Evolutionary conservation across 2,888 invertebrate species (phyloP).

Genomic region (Agriopis leucophaearia): DNA sequence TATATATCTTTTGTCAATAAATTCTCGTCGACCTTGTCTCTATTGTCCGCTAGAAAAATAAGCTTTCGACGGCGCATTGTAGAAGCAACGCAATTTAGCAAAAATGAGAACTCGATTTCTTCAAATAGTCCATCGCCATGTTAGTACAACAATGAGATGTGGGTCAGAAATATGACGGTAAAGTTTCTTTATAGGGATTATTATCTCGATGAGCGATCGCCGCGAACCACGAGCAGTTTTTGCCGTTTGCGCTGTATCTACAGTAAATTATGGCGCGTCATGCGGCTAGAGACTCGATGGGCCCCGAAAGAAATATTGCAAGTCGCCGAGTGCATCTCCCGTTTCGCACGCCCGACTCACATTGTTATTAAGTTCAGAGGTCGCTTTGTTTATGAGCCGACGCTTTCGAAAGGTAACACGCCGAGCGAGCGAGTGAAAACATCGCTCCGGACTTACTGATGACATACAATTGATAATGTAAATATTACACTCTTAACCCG

Average conservation of each 20-base stretch:
- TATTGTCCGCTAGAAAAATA: slow-evolving; percentile 37
- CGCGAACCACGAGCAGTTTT: slow-evolving; percentile 67
- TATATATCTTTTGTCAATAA: slow-evolving; percentile 76
- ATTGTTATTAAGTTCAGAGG: slow-evolving; percentile 85
- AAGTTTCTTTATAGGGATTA: slow-evolving; percentile 67
- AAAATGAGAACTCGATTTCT: slow-evolving; percentile 50
- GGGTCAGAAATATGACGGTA: slow-evolving; percentile 72
- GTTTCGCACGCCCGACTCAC: slow-evolving; percentile 84
- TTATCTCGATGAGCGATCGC: slow-evolving; percentile 70
- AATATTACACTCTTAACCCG: slow-evolving; percentile 75
- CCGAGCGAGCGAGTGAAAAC: slow-evolving; percentile 78
- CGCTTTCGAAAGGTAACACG: slow-evolving; percentile 84
- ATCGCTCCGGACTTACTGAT: slow-evolving; percentile 75
- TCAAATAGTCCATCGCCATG: slow-evolving; percentile 66
- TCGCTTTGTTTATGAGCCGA: slow-evolving; percentile 84
- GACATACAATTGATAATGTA: slow-evolving; percentile 84
- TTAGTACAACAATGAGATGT: slow-evolving; percentile 71
- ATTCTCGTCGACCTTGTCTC: slow-evolving; percentile 68
- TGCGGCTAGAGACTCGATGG: slow-evolving; percentile 72
- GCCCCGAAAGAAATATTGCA: slow-evolving; percentile 80
- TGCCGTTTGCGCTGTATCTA: slow-evolving; percentile 61
- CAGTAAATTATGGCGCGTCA: slow-evolving; percentile 71
- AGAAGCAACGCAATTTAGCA: slow-evolving; percentile 31
- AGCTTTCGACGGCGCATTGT: slow-evolving; percentile 36
- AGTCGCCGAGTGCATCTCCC: slow-evolving; percentile 79